phyloP scores from a whole-genome alignment of 37 sponge, comb jelly and placozoan species.

The Beroe forskalii region DNA sequence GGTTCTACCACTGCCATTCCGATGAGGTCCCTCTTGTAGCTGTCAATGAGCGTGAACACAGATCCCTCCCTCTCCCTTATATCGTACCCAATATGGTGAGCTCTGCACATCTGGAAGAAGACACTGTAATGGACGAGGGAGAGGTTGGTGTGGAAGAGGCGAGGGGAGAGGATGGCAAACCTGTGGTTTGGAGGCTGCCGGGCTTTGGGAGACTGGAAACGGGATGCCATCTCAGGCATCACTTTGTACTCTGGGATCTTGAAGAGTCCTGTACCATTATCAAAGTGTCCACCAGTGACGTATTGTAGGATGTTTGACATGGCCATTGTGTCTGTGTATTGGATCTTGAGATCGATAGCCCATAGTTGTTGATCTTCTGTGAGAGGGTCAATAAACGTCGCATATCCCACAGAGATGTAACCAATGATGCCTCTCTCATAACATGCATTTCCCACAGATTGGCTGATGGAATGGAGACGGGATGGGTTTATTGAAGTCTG shows the following conservation, averaged over 20 bases:
- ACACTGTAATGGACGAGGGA: conserved; percentile 79
- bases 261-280: conserved; percentile 54
- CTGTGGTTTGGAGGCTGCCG: conserved; percentile 54
- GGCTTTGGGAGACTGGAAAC: conserved; percentile 35
- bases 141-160: conserved; percentile 82
- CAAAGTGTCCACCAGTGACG: conserved; percentile 72
- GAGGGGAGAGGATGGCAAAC: conserved; percentile 76
- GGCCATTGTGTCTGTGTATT: conserved; percentile 73
- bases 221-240: conserved; percentile 49
- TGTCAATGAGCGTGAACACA: conserved; percentile 81
- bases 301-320: conserved; percentile 71
- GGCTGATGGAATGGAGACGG: conserved; percentile 60
- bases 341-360: conserved; percentile 84
- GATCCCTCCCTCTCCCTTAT: conserved; percentile 77
- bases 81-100: conserved; percentile 88
- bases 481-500: conserved; percentile 80
- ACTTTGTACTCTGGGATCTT: conserved; percentile 53
- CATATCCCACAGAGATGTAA: conserved; percentile 80
- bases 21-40: conserved; percentile 71
- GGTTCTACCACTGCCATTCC: conserved; percentile 83
- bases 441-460: conserved; percentile 67
- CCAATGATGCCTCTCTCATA: conserved; percentile 80
- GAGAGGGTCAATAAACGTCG: conserved; percentile 79
- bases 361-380: conserved; percentile 75
- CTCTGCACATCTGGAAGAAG: conserved; percentile 94